These are phyloP conservation scores for Limanda limanda DNA, from an alignment of 2,113 vertebrate species.

Conservation along the genomic window DNA sequence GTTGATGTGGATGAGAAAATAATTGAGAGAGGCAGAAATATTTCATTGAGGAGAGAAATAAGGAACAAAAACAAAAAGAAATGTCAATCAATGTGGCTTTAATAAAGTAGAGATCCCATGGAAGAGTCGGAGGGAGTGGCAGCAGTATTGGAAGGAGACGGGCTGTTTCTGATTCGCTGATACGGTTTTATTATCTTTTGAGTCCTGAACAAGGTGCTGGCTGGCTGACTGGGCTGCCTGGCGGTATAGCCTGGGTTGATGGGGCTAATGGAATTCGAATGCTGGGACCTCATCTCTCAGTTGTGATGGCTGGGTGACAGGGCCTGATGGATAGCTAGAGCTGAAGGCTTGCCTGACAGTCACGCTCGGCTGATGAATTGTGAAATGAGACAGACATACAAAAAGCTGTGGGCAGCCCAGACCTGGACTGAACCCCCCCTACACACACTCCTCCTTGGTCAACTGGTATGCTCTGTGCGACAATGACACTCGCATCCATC, in stretches of 20 bases:
- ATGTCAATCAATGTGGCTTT: slow-evolving; percentile 66
- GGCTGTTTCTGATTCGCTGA: slow-evolving; percentile 74
- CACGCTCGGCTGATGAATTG: slow-evolving; percentile 87
- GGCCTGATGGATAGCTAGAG: slow-evolving; percentile 82
- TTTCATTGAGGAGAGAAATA: slow-evolving; percentile 68
- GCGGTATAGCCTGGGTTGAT: slow-evolving; percentile 46
- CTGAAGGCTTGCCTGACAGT: slow-evolving; percentile 83
- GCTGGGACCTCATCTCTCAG: slow-evolving; percentile 78
- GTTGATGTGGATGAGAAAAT: neutral
- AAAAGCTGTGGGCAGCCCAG: slow-evolving; percentile 74
- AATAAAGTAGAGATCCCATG: slow-evolving; percentile 66
- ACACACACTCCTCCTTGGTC: slow-evolving; percentile 28
- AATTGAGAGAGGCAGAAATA: slow-evolving; percentile 43
- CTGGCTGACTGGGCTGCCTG: slow-evolving; percentile 53
- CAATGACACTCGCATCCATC: slow-evolving; percentile 58
- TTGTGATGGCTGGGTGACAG: slow-evolving; percentile 79
- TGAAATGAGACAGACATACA: slow-evolving; percentile 90
- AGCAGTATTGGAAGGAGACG: slow-evolving; percentile 10
- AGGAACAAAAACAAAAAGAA: slow-evolving; percentile 63
- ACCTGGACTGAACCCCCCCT: slow-evolving; percentile 24
- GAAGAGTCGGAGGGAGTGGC: slow-evolving; percentile 31
- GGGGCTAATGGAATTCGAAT: slow-evolving; percentile 81
- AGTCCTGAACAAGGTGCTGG: slow-evolving; percentile 73
- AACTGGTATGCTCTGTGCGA: slow-evolving; percentile 38
- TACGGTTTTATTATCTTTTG: slow-evolving; percentile 82